A percentile compares a stretch with the other conserved stretches of the same genome.
These are phyloP conservation scores for Drosophila setifemur DNA, from an alignment of 1,140 invertebrate species.

Conservation along the genomic window DNA sequence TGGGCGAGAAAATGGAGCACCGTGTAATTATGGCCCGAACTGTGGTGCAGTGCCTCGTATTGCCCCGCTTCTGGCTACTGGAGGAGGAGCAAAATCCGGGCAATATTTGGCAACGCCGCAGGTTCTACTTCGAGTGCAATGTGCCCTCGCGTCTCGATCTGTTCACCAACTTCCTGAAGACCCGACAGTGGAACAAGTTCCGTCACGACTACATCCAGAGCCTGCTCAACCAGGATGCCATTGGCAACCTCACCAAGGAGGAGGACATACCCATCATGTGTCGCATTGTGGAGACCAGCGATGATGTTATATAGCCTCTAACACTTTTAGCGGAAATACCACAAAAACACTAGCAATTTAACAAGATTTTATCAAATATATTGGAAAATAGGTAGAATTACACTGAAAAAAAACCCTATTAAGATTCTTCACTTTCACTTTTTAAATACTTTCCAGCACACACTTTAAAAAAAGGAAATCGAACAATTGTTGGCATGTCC, in stretches of 20 bases:
- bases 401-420: too few species aligned
- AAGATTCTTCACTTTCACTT: too few species aligned
- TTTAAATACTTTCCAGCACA: too few species aligned
- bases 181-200: slow-evolving; percentile 83
- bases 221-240: slow-evolving; percentile 6
- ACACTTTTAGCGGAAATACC: too few species aligned
- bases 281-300: slow-evolving; percentile 61
- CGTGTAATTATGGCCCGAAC: slow-evolving; percentile 84
- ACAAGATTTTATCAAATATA: too few species aligned
- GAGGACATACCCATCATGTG: slow-evolving; percentile 76
- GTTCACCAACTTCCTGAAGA: slow-evolving; percentile 83
- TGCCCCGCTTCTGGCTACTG: slow-evolving; percentile 85
- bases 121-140: slow-evolving; percentile 83
- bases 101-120: slow-evolving; percentile 85
- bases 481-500: too few species aligned
- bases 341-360: too few species aligned
- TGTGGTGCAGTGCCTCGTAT: slow-evolving; percentile 83
- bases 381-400: too few species aligned
- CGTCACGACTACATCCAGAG: slow-evolving; percentile 79
- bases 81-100: slow-evolving; percentile 84
- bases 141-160: slow-evolving; percentile 83
- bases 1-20: slow-evolving; percentile 84
- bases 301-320: slow-evolving; percentile 4
- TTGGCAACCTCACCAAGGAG: slow-evolving; percentile 39
- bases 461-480: too few species aligned